Evolutionary conservation across 2,113 vertebrate species (phyloP).

Genomic region (Meriones unguiculatus): DNA sequence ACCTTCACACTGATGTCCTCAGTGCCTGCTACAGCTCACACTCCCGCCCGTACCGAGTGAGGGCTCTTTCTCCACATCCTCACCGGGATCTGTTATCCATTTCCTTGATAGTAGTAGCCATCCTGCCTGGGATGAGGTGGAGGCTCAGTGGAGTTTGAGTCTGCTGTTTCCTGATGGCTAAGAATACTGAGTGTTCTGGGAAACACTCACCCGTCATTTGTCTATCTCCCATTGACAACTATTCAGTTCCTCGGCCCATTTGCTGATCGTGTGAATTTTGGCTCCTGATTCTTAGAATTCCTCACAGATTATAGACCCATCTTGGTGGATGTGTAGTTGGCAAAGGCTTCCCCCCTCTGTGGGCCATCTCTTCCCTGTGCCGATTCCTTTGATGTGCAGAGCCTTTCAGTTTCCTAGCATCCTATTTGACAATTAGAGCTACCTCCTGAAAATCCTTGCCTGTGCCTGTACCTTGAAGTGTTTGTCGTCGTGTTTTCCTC

Average conservation of each 20-base stretch:
- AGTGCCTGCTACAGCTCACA: too few species aligned
- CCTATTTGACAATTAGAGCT: neutral
- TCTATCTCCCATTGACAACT: neutral
- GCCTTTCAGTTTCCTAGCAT: neutral
- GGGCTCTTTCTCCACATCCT: neutral
- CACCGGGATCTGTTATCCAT: neutral
- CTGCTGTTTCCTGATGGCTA: neutral
- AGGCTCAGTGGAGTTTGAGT: neutral
- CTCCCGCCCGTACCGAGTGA: accelerated
- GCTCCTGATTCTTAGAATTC: neutral
- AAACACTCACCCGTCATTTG: neutral
- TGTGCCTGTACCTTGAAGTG: neutral
- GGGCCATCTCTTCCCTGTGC: neutral
- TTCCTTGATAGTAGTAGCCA: neutral
- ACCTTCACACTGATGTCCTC: too few species aligned
- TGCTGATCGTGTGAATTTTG: neutral
- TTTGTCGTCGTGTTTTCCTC: too few species aligned
- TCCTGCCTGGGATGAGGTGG: neutral
- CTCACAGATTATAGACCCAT: too few species aligned
- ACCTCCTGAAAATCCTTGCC: neutral
- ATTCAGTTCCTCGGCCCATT: neutral
- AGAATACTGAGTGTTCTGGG: neutral
- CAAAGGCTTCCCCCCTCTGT: neutral
- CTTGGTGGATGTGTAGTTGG: neutral
- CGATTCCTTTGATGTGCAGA: neutral